Percentiles rank a stretch among this genome's conserved stretches.
Conservation (phyloP, 2,113 vertebrate genomes). For the Rhea americana region DNA sequence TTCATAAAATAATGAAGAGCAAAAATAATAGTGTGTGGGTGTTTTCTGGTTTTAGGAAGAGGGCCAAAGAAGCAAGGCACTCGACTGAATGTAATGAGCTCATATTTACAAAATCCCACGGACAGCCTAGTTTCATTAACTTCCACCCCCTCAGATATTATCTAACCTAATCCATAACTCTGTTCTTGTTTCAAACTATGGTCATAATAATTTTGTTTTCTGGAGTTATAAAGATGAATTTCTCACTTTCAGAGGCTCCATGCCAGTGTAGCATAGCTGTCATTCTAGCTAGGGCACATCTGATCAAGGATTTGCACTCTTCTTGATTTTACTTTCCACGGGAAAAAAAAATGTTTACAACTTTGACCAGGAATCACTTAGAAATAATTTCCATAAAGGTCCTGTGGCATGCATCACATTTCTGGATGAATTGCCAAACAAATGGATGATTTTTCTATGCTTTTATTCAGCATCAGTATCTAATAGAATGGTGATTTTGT, state of each 20-base stretch:
- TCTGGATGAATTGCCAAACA: neutral
- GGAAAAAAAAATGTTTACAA: neutral
- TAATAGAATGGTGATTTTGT: neutral
- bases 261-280: neutral
- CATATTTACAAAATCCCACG: neutral
- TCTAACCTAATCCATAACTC: neutral
- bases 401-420: neutral
- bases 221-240: neutral
- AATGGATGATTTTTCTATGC: neutral
- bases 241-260: neutral
- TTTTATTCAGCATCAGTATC: neutral
- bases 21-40: neutral
- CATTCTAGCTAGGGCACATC: neutral
- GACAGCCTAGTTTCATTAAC: neutral
- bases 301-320: neutral
- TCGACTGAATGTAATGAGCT: neutral
- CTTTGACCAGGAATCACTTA: neutral
- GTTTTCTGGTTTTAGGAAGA: neutral
- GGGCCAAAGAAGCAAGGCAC: neutral
- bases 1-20: neutral
- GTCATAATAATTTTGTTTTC: neutral
- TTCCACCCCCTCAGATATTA: neutral
- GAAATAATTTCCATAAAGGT: neutral
- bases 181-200: neutral
- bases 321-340: neutral